Conservation (phyloP, 2,888 invertebrate genomes). For the Amblyjoppa fuscipennis region DNA sequence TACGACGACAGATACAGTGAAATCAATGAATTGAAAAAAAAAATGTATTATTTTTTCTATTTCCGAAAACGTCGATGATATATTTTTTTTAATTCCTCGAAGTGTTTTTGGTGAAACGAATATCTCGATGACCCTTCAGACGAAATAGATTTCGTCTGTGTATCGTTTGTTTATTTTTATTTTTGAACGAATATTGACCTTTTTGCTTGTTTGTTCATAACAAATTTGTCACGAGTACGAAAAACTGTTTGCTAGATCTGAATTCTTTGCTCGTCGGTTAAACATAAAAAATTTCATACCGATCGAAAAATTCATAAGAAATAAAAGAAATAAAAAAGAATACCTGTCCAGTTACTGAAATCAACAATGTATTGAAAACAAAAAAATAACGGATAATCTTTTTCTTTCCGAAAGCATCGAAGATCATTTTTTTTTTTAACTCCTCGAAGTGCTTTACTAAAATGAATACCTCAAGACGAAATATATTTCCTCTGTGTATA, state of each 20-base stretch:
- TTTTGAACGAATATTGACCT: too few relatives aligned
- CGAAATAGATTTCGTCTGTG: neutral
- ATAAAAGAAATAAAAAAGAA: too few relatives aligned
- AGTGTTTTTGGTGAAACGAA: neutral
- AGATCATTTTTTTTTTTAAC: neutral
- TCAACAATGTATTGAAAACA: conserved; percentile 1
- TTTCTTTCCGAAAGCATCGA: neutral
- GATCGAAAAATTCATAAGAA: too few relatives aligned
- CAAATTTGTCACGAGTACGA: too few relatives aligned
- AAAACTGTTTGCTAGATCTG: too few relatives aligned
- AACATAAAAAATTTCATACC: too few relatives aligned
- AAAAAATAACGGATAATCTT: neutral
- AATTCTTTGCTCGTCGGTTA: too few relatives aligned
- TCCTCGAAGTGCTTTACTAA: neutral
- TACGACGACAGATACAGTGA: conserved; percentile 74
- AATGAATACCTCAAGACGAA: neutral
- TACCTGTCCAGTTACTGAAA: too few relatives aligned
- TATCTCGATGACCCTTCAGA: too few relatives aligned
- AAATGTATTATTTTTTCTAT: neutral
- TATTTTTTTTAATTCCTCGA: neutral
- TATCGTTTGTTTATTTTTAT: too few relatives aligned
- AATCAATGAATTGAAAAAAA: conserved; percentile 38
- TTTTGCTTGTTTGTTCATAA: too few relatives aligned
- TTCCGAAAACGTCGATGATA: neutral
- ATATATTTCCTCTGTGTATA: neutral